Evolutionary conservation across 2,113 vertebrate genomes (phyloP), one percentile per base, ranked within the genome.

Genomic region (Leptodactylus fuscus): DNA sequence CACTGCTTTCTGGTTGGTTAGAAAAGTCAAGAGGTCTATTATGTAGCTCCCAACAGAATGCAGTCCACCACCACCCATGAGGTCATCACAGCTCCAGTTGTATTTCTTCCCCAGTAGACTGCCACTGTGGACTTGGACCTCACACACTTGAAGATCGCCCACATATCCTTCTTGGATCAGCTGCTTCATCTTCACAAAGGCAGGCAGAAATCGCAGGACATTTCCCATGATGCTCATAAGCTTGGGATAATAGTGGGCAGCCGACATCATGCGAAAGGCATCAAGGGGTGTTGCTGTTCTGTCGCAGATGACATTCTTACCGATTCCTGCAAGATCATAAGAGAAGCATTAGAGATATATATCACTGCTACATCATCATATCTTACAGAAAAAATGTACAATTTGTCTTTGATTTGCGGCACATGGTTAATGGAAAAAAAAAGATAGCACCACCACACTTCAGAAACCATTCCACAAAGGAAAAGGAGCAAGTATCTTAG

Each of bases 221-320:
- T 98, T 99, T 81, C 97, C 97, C 98, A 99, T 98, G 89, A 99
- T 97, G 93, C 98, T 99, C 94, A 99, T 96, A 88, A 99, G 92
- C 90, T 99, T 99, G 8, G 98, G 98, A 91, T 99, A 99, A 88
- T 99, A 99, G 90, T 99, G 98, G 18, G 98, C 98, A 0, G 98
- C 98, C 0, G 96, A 97, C 97, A 97, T 99, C 98, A 99, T 99
- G 79, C 95, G 92, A 85, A 99, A 99, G 89, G 98, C 98, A 53
- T 98, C 98, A 89, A 99, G 90, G 0, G 98, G 98, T 0, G 98
- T 99, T 0, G 97, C 97, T 0, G 98, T 97, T 74, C 98, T 93
- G 92, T 99, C 98, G 18, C 98, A 99, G 91, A 99, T 99, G 62
- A 98, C 98, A 0, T 99, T 99, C 91, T 99, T 99, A 53, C 98